Evolutionary conservation across 2,113 vertebrate species (phyloP).

Genomic region (Arizona elegans): DNA sequence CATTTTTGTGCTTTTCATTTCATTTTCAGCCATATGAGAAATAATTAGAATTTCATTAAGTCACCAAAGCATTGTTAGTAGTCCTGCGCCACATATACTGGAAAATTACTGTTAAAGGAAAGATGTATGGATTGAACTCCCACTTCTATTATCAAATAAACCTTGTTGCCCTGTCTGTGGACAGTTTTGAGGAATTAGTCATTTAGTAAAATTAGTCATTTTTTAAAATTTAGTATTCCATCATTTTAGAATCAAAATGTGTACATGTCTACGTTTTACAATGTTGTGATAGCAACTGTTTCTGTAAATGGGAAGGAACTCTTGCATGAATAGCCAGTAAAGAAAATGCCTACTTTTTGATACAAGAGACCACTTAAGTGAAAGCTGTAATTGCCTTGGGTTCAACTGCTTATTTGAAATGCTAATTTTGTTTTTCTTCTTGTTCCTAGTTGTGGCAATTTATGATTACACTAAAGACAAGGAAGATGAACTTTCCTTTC

Average conservation of each 20-base stretch:
- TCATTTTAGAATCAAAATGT: background rate
- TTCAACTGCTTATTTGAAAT: background rate
- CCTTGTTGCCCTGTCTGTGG: background rate
- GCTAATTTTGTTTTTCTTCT: constrained; percentile 32
- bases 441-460: constrained; percentile 92
- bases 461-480: constrained; percentile 97
- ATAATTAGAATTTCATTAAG: background rate
- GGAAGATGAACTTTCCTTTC: constrained; percentile 97
- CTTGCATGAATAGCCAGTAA: background rate
- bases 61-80: background rate
- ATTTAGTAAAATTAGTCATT: background rate
- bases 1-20: background rate
- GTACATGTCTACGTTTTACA: background rate
- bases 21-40: background rate
- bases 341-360: background rate
- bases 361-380: background rate
- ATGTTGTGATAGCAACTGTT: background rate
- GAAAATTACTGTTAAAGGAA: background rate
- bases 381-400: background rate
- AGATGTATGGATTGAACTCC: background rate
- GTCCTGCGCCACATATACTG: background rate
- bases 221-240: background rate
- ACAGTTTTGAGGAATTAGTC: background rate
- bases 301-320: background rate
- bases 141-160: background rate